Conservation (phyloP, 2,797 vertebrate genomes). For the Xiphophorus birchmanni region DNA sequence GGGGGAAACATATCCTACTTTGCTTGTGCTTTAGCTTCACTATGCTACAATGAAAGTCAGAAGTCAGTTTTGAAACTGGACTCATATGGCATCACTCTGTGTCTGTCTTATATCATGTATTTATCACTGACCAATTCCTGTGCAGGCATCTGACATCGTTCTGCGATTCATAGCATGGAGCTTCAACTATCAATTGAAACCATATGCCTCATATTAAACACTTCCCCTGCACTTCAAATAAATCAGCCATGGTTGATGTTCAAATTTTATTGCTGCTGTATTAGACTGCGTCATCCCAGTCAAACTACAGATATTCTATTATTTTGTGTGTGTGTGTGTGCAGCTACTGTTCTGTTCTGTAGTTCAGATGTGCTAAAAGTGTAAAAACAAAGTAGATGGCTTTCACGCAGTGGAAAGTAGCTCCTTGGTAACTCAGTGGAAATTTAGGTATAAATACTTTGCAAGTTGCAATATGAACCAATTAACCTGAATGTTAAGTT, state of each 20-base stretch:
- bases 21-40: background rate
- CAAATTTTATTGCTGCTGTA: slow-evolving; percentile 81
- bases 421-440: background rate
- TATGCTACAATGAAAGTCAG: slow-evolving; percentile 6
- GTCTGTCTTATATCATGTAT: slow-evolving; percentile 76
- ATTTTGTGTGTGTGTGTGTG: slow-evolving; percentile 35
- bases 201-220: slow-evolving; percentile 85
- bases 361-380: slow-evolving; percentile 13
- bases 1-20: slow-evolving; percentile 20
- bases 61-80: slow-evolving; percentile 26
- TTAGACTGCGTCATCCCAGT: slow-evolving; percentile 65
- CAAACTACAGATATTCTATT: slow-evolving; percentile 65
- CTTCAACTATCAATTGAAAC: slow-evolving; percentile 83
- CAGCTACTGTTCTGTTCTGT: slow-evolving; percentile 52
- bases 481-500: background rate
- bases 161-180: slow-evolving; percentile 68
- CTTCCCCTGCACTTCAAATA: slow-evolving; percentile 86
- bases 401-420: background rate
- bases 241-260: slow-evolving; percentile 82
- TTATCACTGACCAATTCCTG: slow-evolving; percentile 75
- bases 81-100: slow-evolving; percentile 49
- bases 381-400: slow-evolving; percentile 1
- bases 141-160: slow-evolving; percentile 76
- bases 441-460: background rate
- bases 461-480: background rate